A percentile compares a stretch with the other conserved stretches of the same genome.
phyloP scores from a whole-genome alignment of 2,113 vertebrate genomes.

The Nothobranchius furzeri region DNA sequence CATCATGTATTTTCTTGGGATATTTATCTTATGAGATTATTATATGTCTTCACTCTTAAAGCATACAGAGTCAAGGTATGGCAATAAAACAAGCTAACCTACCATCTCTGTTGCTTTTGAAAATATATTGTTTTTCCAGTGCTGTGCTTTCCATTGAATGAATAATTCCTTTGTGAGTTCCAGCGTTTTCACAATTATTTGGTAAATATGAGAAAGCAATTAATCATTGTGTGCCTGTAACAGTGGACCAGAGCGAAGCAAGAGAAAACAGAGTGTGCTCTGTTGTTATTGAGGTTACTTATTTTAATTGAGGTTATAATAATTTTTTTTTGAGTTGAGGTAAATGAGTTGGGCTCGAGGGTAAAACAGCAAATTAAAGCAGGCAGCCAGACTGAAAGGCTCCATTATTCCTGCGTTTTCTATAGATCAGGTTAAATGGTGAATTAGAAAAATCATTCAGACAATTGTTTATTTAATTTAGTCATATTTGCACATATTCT shows the following conservation, averaged over 20 bases:
- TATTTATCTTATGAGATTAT: too few relatives aligned
- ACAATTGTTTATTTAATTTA: background rate
- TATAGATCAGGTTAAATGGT: constrained; percentile 8
- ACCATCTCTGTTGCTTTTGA: background rate
- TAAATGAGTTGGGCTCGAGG: constrained; percentile 37
- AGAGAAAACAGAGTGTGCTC: background rate
- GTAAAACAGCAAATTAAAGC: constrained; percentile 45
- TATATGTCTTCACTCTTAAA: too few relatives aligned
- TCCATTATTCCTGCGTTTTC: constrained; percentile 12
- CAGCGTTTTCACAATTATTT: constrained; percentile 2
- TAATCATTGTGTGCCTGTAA: constrained; percentile 4
- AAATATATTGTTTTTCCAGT: background rate
- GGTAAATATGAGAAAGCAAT: background rate
- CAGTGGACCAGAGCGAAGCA: background rate
- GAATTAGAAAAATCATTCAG: constrained; percentile 1
- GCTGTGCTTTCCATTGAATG: background rate
- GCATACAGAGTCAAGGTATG: background rate
- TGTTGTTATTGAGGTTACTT: constrained; percentile 9
- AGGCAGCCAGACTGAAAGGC: constrained; percentile 26
- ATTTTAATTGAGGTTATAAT: constrained; percentile 22
- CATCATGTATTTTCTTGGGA: too few relatives aligned
- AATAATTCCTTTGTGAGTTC: background rate
- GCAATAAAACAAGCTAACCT: background rate
- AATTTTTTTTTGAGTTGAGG: constrained; percentile 4
- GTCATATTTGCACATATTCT: background rate